Conservation (phyloP, 2,113 vertebrate species). For the Chionodraco myersi region DNA sequence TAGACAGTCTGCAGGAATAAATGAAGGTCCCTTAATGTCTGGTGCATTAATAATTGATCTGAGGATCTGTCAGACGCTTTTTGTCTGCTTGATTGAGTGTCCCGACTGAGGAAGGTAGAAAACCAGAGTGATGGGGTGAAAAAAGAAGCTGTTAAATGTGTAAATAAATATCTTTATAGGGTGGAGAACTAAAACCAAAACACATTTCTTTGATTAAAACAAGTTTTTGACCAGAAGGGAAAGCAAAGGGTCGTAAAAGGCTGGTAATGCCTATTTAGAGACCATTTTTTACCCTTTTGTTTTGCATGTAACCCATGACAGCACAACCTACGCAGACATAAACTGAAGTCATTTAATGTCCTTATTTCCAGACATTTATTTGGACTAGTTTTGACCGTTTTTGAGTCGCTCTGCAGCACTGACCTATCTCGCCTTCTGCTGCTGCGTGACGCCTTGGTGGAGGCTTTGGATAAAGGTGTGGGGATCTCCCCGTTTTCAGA, state of each 20-base stretch:
- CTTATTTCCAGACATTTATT: background rate
- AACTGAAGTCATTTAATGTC: background rate
- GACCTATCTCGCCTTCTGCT: slow-evolving; percentile 90
- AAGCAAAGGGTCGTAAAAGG: slow-evolving; percentile 8
- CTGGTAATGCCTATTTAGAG: background rate
- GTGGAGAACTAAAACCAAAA: background rate
- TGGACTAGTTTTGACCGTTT: too few relatives aligned
- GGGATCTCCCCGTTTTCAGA: slow-evolving; percentile 92
- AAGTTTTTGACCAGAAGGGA: background rate
- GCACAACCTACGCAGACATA: background rate
- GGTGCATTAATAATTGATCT: slow-evolving; percentile 63
- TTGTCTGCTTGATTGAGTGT: slow-evolving; percentile 34
- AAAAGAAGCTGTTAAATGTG: slow-evolving; percentile 15
- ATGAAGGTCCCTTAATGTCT: slow-evolving; percentile 10
- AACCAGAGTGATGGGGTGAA: background rate
- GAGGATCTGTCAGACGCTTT: slow-evolving; percentile 52
- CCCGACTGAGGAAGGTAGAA: background rate
- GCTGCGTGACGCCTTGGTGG: slow-evolving; percentile 87
- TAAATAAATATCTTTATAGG: background rate
- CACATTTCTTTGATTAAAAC: background rate
- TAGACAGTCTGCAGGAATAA: slow-evolving; percentile 2
- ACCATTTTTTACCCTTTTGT: background rate
- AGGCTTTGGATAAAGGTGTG: slow-evolving; percentile 88
- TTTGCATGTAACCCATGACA: background rate
- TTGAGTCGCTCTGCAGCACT: slow-evolving; percentile 49